Evolutionary conservation across 2,113 vertebrate species (phyloP).

Genomic region (Pseudopipra pipra): DNA sequence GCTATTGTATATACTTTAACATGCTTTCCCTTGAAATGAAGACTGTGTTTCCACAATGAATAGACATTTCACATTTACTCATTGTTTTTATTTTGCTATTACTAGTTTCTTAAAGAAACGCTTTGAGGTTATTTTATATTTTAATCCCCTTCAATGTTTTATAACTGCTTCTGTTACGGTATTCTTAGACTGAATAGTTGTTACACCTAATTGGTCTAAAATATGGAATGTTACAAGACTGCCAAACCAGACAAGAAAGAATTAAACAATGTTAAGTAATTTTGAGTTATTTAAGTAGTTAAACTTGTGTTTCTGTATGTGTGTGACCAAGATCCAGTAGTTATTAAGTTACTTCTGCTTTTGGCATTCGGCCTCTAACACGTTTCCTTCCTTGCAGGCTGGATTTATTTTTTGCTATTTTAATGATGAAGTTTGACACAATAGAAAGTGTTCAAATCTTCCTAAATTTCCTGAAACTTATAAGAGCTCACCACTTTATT

Average conservation of each 20-base stretch:
- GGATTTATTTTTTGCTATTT: not conserved
- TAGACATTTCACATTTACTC: not conserved
- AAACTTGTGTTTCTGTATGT: not conserved
- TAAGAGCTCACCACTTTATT: not conserved
- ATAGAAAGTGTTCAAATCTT: not conserved
- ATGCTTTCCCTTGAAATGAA: not conserved
- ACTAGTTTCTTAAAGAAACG: not conserved
- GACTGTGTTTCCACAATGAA: not conserved
- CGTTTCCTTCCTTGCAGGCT: not conserved
- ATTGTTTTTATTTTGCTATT: not conserved
- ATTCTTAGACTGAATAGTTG: not conserved
- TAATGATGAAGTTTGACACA: not conserved
- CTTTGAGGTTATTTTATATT: not conserved
- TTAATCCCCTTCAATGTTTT: not conserved
- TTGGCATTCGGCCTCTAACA: fast-evolving
- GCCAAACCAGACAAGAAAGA: not conserved
- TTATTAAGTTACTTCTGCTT: not conserved
- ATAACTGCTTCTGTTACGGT: not conserved
- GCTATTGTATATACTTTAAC: not conserved
- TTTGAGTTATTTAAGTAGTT: not conserved
- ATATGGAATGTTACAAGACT: not conserved
- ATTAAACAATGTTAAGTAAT: not conserved
- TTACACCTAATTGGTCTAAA: not conserved
- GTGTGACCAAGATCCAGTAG: not conserved
- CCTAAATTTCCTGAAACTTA: not conserved